Evolutionary conservation across 2,888 invertebrate genomes (phyloP), one percentile per base, ranked within the genome.

Genomic region (Phyllotreta cruciferae): DNA sequence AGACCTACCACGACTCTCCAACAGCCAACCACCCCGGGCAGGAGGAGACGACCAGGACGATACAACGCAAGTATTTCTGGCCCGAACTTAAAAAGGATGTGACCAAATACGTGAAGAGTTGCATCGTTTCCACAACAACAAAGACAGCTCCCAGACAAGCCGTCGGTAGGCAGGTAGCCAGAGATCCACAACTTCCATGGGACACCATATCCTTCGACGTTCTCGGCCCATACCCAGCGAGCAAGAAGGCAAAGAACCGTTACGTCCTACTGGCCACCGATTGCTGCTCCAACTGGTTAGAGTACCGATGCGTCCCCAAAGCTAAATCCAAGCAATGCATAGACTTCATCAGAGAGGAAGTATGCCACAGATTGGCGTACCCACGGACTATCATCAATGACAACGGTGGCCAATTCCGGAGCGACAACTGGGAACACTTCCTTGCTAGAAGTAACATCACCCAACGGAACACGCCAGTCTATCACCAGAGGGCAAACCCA

Each of bases 401-500:
- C 50, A 50, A 50, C 50, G 9, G 50, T 24, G 9, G 34, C 6
- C 47, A 47, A 11, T 44, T 44, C 14, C 7, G 10, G 13, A 10
- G 24, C 4, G 24, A 24, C 24, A 24, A 1, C 24, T 24, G 24
- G 24, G 24, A 24, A 4, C 24, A 4, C 24, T 24, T 24, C 4
- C 24, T 24, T 4, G 4, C 24, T 4, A 24, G 24, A 4, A 24
- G 4, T 24, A 24, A 24, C 24, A 24, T 24, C 24, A 4, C 24
- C 24, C 24, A 24, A 4, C 24, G 4, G 24, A 24, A 24, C 24
- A 3, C 24, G 2, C 61, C 72, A 0, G 65, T 63, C 0, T 72
- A 73, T 36, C 72, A 74, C 39, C 70, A 71, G 3, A 55, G 62
- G n/a, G 71, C 70, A 6, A 74, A 73, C 36, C 70, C 71, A 1